Evolutionary conservation across 2,888 invertebrate genomes (phyloP).

Genomic region (Ornithoptera priamus): DNA sequence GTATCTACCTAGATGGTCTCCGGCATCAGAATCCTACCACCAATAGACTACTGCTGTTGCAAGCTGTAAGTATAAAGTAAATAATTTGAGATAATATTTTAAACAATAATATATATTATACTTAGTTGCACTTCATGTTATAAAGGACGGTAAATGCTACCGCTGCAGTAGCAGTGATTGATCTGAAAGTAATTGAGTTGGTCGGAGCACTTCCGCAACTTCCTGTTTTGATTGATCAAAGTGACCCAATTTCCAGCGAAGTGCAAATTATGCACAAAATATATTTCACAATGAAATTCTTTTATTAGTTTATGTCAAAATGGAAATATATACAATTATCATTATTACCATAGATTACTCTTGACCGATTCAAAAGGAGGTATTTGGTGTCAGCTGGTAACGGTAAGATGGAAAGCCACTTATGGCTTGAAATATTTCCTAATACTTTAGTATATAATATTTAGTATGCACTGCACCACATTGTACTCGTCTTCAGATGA

Average conservation of each 20-base stretch:
- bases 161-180: conserved; percentile 12
- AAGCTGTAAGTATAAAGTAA: too few relatives aligned
- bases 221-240: conserved; percentile 15
- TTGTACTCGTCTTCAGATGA: too few relatives aligned
- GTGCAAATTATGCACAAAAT: not conserved
- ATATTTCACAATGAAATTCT: not conserved
- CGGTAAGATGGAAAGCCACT: too few relatives aligned
- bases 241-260: conserved; percentile 12
- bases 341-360: too few relatives aligned
- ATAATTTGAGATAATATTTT: not conserved
- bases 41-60: too few relatives aligned
- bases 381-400: too few relatives aligned
- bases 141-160: conserved; percentile 2
- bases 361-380: too few relatives aligned
- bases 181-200: conserved; percentile 24
- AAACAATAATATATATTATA: not conserved
- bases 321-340: not conserved
- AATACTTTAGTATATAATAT: too few relatives aligned
- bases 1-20: too few relatives aligned
- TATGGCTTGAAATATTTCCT: too few relatives aligned
- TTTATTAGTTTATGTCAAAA: not conserved
- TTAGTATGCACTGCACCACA: too few relatives aligned
- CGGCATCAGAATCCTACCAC: too few relatives aligned
- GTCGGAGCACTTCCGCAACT: conserved; percentile 5
- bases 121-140: not conserved